Evolutionary conservation across 2,113 vertebrate species (phyloP).

Genomic region (Sturnira hondurensis): DNA sequence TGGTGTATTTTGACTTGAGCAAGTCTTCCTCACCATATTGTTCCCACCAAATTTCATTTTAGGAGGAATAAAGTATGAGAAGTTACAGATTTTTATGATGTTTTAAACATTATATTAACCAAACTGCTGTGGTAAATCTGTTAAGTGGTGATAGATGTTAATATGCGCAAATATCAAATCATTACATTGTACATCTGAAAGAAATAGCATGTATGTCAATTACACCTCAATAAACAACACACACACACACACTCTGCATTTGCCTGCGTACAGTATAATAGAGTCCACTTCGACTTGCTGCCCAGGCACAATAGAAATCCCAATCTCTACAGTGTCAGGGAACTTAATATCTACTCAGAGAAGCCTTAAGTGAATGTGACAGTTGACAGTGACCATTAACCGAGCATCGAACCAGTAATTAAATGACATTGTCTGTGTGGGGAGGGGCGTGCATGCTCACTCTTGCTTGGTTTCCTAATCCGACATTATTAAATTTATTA

Average conservation of each 20-base stretch:
- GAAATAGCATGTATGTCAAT: background rate
- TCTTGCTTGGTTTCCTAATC: background rate
- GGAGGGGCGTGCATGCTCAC: background rate
- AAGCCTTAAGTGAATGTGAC: conserved; percentile 22
- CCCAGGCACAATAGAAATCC: background rate
- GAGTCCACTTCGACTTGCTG: background rate
- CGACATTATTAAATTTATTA: background rate
- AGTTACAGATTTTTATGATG: background rate
- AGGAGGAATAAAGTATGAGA: background rate
- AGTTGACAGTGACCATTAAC: conserved; percentile 38
- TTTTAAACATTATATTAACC: background rate
- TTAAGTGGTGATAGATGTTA: background rate
- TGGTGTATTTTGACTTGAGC: background rate
- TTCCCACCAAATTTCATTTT: background rate
- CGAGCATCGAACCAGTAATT: background rate
- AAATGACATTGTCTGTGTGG: background rate
- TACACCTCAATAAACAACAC: background rate
- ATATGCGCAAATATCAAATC: background rate
- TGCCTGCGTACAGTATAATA: background rate
- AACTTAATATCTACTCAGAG: background rate
- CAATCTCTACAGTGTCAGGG: background rate
- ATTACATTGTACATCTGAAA: background rate
- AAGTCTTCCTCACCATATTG: background rate
- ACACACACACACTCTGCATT: background rate
- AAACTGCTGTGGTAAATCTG: background rate